These are phyloP conservation scores for Magallana ariakensis DNA, from an alignment of 1,140 invertebrate species.

Conservation along the genomic window DNA sequence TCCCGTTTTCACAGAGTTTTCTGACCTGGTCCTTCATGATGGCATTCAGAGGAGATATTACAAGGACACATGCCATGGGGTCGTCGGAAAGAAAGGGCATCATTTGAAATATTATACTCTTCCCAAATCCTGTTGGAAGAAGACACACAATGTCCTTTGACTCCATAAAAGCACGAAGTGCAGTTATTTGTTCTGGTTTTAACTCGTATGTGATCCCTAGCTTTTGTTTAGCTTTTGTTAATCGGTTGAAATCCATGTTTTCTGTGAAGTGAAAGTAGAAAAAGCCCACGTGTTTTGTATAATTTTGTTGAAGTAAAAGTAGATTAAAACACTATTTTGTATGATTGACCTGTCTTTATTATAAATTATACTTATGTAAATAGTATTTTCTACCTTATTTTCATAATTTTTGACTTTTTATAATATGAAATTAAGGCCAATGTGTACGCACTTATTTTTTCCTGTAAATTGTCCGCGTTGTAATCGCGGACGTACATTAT, in stretches of 20 bases:
- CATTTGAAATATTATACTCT: neutral
- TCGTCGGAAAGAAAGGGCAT: neutral
- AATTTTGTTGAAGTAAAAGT: too few species aligned
- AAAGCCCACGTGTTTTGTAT: too few species aligned
- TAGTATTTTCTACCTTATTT: neutral
- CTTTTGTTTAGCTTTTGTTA: neutral
- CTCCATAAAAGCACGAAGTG: constrained; percentile 8
- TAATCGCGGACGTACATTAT: neutral
- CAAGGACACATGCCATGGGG: neutral
- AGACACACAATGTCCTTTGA: neutral
- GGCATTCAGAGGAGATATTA: neutral
- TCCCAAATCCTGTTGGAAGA: neutral
- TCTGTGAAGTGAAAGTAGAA: neutral
- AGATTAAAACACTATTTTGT: too few species aligned
- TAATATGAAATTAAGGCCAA: neutral
- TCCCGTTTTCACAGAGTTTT: neutral
- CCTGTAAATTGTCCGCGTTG: neutral
- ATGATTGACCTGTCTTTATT: neutral
- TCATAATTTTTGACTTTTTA: neutral
- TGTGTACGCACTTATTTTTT: neutral
- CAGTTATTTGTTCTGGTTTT: neutral
- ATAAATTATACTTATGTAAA: neutral
- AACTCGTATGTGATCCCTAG: neutral
- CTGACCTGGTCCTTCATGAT: constrained; percentile 1
- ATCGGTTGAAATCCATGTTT: neutral